Percentiles rank a stretch among this genome's conserved stretches.
phyloP scores from a whole-genome alignment of 2,888 invertebrate species.

The Meganola albula region DNA sequence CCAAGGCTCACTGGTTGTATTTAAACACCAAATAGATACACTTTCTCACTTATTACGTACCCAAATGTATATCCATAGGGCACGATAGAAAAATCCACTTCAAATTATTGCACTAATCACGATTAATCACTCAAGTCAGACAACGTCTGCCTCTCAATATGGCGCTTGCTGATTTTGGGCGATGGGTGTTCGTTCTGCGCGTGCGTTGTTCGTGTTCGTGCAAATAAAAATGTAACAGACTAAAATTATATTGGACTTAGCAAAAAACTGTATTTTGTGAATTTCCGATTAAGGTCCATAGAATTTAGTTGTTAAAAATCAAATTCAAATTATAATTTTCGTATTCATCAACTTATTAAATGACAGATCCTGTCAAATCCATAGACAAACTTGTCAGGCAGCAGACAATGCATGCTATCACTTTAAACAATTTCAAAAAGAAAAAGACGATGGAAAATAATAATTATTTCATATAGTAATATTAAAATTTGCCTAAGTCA shows the following conservation, averaged over 20 bases:
- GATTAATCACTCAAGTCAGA: slow-evolving; percentile 78
- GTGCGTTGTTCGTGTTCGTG: slow-evolving; percentile 71
- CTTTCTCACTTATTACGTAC: slow-evolving; percentile 70
- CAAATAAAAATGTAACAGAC: slow-evolving; percentile 58
- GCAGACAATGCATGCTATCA: no score
- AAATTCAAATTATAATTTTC: slow-evolving; percentile 57
- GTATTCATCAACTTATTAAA: slow-evolving; percentile 58
- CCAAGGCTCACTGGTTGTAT: slow-evolving; percentile 42
- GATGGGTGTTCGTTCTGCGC: slow-evolving; percentile 75
- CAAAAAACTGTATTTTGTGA: slow-evolving; percentile 37
- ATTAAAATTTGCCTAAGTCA: no score
- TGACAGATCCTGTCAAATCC: slow-evolving; percentile 52
- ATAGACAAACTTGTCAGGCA: no score
- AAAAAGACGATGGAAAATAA: no score
- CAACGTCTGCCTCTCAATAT: slow-evolving; percentile 87
- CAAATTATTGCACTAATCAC: slow-evolving; percentile 77
- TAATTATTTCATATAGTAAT: no score
- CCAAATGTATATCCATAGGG: slow-evolving; percentile 79
- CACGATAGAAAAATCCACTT: slow-evolving; percentile 75
- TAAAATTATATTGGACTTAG: slow-evolving; percentile 38
- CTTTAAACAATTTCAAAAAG: no score
- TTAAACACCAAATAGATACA: slow-evolving; percentile 43
- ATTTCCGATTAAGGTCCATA: slow-evolving; percentile 32
- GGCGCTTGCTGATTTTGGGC: slow-evolving; percentile 82
- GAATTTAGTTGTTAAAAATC: slow-evolving; percentile 39